Evolutionary conservation across 1,140 invertebrate species (phyloP).

Genomic region (Belonocnema kinseyi): DNA sequence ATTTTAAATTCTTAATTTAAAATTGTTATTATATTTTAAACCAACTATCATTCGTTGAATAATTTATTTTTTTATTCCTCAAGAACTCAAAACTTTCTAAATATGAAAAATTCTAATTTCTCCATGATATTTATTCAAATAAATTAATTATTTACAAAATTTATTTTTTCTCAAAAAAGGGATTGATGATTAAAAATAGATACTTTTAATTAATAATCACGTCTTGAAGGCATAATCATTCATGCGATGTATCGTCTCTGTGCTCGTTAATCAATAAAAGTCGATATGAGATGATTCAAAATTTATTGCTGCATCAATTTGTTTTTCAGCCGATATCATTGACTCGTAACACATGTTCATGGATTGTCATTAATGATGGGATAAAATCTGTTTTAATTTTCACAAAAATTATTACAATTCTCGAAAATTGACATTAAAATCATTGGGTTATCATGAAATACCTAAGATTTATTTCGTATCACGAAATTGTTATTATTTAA

Average conservation of each 20-base stretch:
- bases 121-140: no score
- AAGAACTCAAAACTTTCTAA: no score
- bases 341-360: neutral
- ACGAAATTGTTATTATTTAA: no score
- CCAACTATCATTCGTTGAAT: no score
- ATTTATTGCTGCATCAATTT: slow-evolving; percentile 28
- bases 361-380: slow-evolving; percentile 1
- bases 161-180: no score
- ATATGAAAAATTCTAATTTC: no score
- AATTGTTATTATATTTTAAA: no score
- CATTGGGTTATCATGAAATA: neutral
- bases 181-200: neutral
- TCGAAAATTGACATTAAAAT: neutral
- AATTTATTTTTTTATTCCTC: no score
- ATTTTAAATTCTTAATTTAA: no score
- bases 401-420: neutral
- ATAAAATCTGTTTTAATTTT: slow-evolving; percentile 1
- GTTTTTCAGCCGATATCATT: slow-evolving; percentile 17
- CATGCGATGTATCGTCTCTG: slow-evolving; percentile 2
- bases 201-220: neutral
- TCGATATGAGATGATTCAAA: neutral
- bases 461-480: no score
- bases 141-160: no score
- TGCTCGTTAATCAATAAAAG: slow-evolving; percentile 17
- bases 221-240: neutral